These are phyloP conservation scores for Centropristis striata DNA, from an alignment of 2,113 vertebrate species.

Conservation along the genomic window DNA sequence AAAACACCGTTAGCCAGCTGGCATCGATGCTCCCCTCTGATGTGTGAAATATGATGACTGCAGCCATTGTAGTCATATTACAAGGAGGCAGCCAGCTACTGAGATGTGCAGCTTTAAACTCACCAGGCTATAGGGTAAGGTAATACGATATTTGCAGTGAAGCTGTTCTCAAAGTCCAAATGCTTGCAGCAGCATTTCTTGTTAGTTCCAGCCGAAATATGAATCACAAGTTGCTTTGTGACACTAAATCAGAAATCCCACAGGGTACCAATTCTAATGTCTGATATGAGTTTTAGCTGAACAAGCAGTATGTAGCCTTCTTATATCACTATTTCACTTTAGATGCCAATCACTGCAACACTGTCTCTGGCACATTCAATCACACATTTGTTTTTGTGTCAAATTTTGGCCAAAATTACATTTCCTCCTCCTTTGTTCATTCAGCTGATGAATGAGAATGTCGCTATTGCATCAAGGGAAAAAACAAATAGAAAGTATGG, in stretches of 20 bases:
- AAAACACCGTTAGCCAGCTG: slow-evolving; percentile 5
- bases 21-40: slow-evolving; percentile 4
- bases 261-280: slow-evolving; percentile 52
- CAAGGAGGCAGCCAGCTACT: slow-evolving; percentile 18
- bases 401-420: neutral
- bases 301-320: slow-evolving; percentile 17
- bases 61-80: slow-evolving; percentile 32
- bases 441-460: neutral
- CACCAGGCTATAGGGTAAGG: neutral
- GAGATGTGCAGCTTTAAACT: slow-evolving; percentile 30
- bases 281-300: slow-evolving; percentile 40
- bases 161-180: slow-evolving; percentile 34
- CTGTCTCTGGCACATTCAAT: neutral
- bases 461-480: neutral
- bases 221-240: slow-evolving; percentile 49
- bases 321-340: slow-evolving; percentile 5
- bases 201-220: slow-evolving; percentile 15
- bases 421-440: neutral
- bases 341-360: neutral
- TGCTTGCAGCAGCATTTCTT: slow-evolving; percentile 36
- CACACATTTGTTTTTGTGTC: slow-evolving; percentile 9
- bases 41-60: slow-evolving; percentile 27
- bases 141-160: slow-evolving; percentile 52
- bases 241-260: slow-evolving; percentile 39
- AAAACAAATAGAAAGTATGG: neutral